Conservation (phyloP, 2,113 vertebrate species). For the Otocyon megalotis region DNA sequence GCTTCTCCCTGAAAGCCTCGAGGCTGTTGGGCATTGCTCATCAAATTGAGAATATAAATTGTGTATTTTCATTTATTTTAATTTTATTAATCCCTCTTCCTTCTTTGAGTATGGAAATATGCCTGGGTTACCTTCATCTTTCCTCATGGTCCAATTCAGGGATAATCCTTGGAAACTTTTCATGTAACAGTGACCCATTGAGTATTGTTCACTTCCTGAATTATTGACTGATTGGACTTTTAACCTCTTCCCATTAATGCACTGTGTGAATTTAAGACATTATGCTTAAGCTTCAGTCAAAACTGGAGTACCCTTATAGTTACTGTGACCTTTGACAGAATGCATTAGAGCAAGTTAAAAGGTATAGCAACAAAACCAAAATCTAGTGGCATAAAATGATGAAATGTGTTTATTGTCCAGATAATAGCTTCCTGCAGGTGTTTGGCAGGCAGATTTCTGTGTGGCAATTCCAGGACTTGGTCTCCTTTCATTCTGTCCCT, state of each 20-base stretch:
- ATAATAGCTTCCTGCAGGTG: not conserved
- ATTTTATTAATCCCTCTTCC: not conserved
- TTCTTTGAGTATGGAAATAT: not conserved
- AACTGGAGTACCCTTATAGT: not conserved
- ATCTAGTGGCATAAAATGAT: not conserved
- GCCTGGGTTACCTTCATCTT: not conserved
- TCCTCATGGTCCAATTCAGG: not conserved
- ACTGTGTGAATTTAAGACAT: not conserved
- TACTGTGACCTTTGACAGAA: not conserved
- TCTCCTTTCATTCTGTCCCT: not conserved
- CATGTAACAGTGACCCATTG: not conserved
- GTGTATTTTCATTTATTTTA: not conserved
- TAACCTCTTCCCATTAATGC: not conserved
- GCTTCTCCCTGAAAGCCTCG: not conserved
- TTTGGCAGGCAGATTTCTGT: not conserved
- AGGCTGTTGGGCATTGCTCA: not conserved
- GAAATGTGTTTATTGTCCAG: not conserved
- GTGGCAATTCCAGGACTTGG: not conserved
- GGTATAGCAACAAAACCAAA: not conserved
- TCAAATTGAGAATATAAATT: not conserved
- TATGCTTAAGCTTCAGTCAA: not conserved
- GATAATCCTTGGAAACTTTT: not conserved
- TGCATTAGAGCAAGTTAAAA: not conserved
- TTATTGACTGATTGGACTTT: not conserved
- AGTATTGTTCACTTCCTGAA: not conserved